phyloP scores from a whole-genome alignment of 2,113 vertebrate species.

The Thermophis baileyi region DNA sequence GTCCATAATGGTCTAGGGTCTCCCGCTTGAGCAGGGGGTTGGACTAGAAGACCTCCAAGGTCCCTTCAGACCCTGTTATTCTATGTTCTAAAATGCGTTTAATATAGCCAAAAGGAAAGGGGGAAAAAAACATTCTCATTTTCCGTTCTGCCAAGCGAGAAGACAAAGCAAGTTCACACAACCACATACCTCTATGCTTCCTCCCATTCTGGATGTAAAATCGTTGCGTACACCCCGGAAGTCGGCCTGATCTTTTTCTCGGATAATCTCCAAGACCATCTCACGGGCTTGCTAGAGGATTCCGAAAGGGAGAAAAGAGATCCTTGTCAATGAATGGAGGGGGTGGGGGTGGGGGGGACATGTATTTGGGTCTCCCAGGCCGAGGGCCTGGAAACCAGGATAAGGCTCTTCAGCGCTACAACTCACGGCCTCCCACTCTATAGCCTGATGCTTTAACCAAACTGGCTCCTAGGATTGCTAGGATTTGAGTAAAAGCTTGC shows the following conservation, averaged over 20 bases:
- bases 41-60: too few relatives aligned
- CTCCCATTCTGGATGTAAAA: slow-evolving; percentile 87
- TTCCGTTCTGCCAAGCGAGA: background rate
- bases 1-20: too few relatives aligned
- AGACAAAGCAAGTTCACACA: background rate
- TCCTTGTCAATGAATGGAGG: background rate
- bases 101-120: background rate
- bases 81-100: background rate
- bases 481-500: background rate
- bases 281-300: slow-evolving; percentile 90
- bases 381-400: background rate
- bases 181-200: slow-evolving; percentile 80
- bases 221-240: slow-evolving; percentile 86
- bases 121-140: background rate
- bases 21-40: too few relatives aligned
- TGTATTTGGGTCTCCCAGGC: background rate
- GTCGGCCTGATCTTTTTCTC: slow-evolving; percentile 95
- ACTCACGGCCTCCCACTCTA: background rate
- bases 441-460: too few relatives aligned
- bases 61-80: too few relatives aligned
- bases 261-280: slow-evolving; percentile 95
- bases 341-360: too few relatives aligned
- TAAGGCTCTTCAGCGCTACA: background rate
- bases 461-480: background rate
- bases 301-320: slow-evolving; percentile 58